Evolutionary conservation across 2,797 vertebrate genomes (phyloP).

Genomic region (Spea hammondii): DNA sequence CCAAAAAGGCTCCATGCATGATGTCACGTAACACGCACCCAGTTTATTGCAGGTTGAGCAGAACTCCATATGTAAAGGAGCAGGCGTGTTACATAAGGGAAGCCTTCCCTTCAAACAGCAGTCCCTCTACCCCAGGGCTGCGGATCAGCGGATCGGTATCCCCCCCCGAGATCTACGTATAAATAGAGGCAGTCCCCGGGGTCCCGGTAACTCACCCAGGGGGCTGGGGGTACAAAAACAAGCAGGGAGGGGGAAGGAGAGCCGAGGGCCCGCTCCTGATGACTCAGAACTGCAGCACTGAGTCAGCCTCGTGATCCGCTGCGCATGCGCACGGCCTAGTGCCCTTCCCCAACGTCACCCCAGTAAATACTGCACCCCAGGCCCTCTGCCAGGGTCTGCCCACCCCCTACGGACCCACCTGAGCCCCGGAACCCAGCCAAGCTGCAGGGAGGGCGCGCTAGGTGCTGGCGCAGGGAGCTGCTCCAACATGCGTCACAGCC

Average conservation of each 20-base stretch:
- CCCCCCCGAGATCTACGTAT: background rate
- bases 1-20: no score
- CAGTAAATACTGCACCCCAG: background rate
- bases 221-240: background rate
- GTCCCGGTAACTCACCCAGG: background rate
- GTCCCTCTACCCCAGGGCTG: no score
- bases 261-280: slow-evolving; percentile 41
- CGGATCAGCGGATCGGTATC: background rate
- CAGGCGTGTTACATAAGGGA: background rate
- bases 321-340: slow-evolving; percentile 49
- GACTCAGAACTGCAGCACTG: slow-evolving; percentile 72
- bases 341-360: rapidly evolving
- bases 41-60: no score
- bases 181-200: background rate
- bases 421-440: background rate
- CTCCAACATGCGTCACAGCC: slow-evolving; percentile 76
- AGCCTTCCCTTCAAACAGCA: no score
- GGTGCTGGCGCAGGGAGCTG: slow-evolving; percentile 12
- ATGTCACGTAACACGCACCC: no score
- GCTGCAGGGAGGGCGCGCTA: background rate
- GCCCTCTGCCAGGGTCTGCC: background rate
- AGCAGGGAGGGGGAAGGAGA: background rate
- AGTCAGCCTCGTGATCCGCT: slow-evolving; percentile 57
- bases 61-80: no score
- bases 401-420: background rate